Evolutionary conservation across 2,113 vertebrate genomes (phyloP), one percentile per base, ranked within the genome.

Genomic region (Motacilla alba): DNA sequence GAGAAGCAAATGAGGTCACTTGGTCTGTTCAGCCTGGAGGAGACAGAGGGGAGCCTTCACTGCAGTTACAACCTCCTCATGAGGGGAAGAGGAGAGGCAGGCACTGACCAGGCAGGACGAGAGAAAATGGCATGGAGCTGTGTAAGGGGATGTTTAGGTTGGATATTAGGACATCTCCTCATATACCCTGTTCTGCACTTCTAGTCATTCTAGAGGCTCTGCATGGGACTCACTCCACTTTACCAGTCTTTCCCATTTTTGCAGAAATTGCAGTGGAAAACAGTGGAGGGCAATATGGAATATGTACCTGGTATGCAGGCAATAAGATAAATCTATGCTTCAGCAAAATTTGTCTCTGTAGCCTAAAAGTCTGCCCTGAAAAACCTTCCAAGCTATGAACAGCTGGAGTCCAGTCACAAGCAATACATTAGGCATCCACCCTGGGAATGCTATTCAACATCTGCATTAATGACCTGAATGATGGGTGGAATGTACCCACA

Each of bases 401-500:
- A 77, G 15, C 46, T n/a, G 24, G 33, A 67, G 20, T 6, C 6
- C 44, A 63, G 16, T 18, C 50, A 64, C 6, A 35, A 50, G 26
- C 21, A 60, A 26, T 26, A 33, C 28, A 44, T 7, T 14, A 76
- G 16, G 31, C 16, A 60, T 12, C 47, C 46, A 75, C 30, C 28
- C 39, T 53, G 46, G 28, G 24, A 82, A 37, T 30, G 30, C 7
- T 53, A 13, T n/a, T 75, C n/a, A 82, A 21, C 20, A 68, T 47
- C 28, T 30, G 22, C 28, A n/a, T n/a, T 47, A 68, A 41, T 35
- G 13, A 68, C 24, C 24, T 68, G 30, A 60, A 41, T 47, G 11
- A 68, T 18, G n/a, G 46, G 11, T 13, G 68, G 60, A 68, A 39
- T 6, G 31, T 3, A 59, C 23, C 27, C 0, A 0, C 13, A 68